Percentiles rank a stretch among this genome's conserved stretches.
phyloP scores from a whole-genome alignment of 2,888 invertebrate species.

The Drosophila tanythrix region DNA sequence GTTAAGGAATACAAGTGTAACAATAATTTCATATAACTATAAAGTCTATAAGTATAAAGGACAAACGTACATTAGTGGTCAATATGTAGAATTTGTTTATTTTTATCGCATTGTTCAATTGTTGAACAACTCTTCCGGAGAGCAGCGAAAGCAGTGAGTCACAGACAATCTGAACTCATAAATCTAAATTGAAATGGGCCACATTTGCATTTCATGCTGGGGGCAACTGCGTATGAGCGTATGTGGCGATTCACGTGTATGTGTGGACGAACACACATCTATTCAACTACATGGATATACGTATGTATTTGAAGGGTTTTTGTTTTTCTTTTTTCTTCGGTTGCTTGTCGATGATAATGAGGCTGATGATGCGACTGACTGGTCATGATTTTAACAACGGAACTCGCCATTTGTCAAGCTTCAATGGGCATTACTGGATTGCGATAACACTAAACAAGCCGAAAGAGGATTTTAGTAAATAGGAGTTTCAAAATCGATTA shows the following conservation, averaged over 20 bases:
- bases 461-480: slow-evolving; percentile 5
- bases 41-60: background rate
- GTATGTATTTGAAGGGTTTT: slow-evolving; percentile 1
- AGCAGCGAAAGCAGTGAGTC: slow-evolving; percentile 44
- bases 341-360: slow-evolving; percentile 37
- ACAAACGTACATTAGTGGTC: slow-evolving; percentile 1
- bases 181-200: slow-evolving; percentile 71
- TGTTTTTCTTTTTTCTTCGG: slow-evolving; percentile 22
- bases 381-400: slow-evolving; percentile 39
- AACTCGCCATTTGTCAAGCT: slow-evolving; percentile 39
- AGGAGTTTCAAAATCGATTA: slow-evolving; percentile 12
- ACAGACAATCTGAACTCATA: slow-evolving; percentile 56
- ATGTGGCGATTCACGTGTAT: slow-evolving; percentile 40
- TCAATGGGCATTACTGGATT: slow-evolving; percentile 36
- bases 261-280: slow-evolving; percentile 5
- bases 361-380: slow-evolving; percentile 48
- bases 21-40: background rate
- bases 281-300: background rate
- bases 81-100: background rate
- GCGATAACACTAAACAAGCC: slow-evolving; percentile 4
- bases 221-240: slow-evolving; percentile 30
- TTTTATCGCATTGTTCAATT: slow-evolving; percentile 9
- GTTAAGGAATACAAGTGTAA: background rate
- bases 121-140: slow-evolving; percentile 11
- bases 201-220: slow-evolving; percentile 46